phyloP scores from a whole-genome alignment of 2,888 invertebrate genomes.

The Heliconius sara region DNA sequence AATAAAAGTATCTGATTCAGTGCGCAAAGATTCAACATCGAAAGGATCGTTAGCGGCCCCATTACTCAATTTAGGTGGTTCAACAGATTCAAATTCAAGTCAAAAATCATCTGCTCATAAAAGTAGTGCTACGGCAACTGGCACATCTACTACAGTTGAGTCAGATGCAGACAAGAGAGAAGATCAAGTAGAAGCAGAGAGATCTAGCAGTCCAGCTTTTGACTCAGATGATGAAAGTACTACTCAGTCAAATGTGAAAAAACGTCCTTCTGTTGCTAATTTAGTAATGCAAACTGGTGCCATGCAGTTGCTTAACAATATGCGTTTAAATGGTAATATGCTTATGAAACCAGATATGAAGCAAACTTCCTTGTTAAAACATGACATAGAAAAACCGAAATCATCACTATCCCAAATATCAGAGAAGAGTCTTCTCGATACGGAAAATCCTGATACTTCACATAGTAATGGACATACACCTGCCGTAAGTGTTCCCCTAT shows the following conservation, averaged over 20 bases:
- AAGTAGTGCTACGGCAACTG: constrained; percentile 83
- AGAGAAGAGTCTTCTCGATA: constrained; percentile 86
- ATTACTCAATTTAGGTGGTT: constrained; percentile 71
- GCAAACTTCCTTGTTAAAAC: constrained; percentile 67
- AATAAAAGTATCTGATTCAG: constrained; percentile 79
- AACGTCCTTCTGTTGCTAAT: constrained; percentile 87
- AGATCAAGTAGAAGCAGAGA: constrained; percentile 85
- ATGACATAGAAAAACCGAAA: constrained; percentile 71
- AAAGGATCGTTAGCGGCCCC: constrained; percentile 75
- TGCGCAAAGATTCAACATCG: constrained; percentile 71
- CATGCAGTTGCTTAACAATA: constrained; percentile 80
- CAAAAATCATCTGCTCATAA: constrained; percentile 85
- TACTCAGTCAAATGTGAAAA: constrained; percentile 83
- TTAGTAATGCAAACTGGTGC: constrained; percentile 87
- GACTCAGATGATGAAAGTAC: constrained; percentile 97
- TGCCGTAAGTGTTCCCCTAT: constrained; percentile 64
- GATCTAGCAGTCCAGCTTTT: constrained; percentile 96
- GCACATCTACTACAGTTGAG: constrained; percentile 82
- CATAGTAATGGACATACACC: constrained; percentile 64
- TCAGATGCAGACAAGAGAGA: constrained; percentile 78
- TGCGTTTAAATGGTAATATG: constrained; percentile 83
- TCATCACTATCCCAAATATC: constrained; percentile 85
- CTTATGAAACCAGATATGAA: constrained; percentile 72
- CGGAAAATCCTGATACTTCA: constrained; percentile 79
- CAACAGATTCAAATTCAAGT: constrained; percentile 85